Base-by-base conservation (phyloP, 2,888 invertebrate species). In the Polia nebulosa region DNA sequence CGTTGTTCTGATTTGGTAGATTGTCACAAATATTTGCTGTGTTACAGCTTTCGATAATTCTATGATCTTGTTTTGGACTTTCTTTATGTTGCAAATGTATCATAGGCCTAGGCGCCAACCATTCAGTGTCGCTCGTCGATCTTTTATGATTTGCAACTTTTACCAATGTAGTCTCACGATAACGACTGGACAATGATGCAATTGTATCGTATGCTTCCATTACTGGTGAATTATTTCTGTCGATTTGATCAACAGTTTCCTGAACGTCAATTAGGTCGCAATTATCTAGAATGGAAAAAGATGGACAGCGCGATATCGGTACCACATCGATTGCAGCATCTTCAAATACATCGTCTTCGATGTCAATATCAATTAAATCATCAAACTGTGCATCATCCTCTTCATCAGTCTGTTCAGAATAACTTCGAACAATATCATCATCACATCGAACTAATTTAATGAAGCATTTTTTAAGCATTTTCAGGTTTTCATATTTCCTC, bases 361-460 rank as follows among this genome's bases (percentile, higher is more conserved):
- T 34, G 44, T 61, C 44, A 8, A 58, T 61, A 27, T 61, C 52
- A 52, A 53, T 66, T 17, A 55, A 20, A 20, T 61, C 57, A 52
- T 73, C 81, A 27, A 20, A 29, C 8, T 41, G 36, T 27, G 67
- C 60, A 32, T 4, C 22, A n/a, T 45, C 52, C 5, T 52, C 39
- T n/a, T 60, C 57, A 51, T 20, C 41, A 9, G 25, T 9, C 39
- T 27, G 11, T 27, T 63, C 20, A 27, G 15, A n/a, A 51, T 25
- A 32, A 41, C 6, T 72, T n/a, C 9, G 47, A 51, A 56, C 56
- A 20, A 49, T 41, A 32, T 77, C 60, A 32, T 77, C 60, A 53
- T 93, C 92, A 77, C 91, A 92, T 71, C 90, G 87, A 53, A 88
- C 68, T 61, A 94, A 83, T 70, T 86, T 81, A 32, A 92, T 84